Evolutionary conservation across 92 coral and sea anemone genomes (phyloP), one percentile per base, ranked within the genome.

Genomic region (Micromussa lordhowensis): DNA sequence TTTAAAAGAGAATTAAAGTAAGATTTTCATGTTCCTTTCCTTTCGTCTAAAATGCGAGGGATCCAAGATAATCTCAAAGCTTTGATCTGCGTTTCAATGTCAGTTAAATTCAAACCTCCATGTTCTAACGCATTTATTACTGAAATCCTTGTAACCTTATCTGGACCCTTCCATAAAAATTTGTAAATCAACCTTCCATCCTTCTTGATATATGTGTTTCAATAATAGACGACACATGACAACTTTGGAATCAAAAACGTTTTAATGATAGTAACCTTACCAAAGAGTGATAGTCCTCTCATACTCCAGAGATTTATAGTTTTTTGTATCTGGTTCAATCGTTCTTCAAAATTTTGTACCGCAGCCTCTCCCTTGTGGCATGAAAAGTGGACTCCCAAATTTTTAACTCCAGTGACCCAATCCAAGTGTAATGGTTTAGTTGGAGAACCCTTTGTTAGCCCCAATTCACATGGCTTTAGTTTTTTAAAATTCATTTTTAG

Each of bases 181-280:
- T 61, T 86, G 31, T 53, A 70, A 7, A 80, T 53, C 61, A 69
- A 31, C 54, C 78, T n/a, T 87, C 75, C 78, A 71, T 57, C 58
- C 58, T 17, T 3, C 18, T 14, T 13, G 58, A 8, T 13, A 76
- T 75, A 13, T 85, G 68, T 3, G 86, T 80, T 61, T 58, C 57
- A 10, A 88, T 21, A 7, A 88, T 75, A 18, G 91, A 81, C 15
- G 91, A 71, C 6, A 54, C 73, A 81, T 58, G 63, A 24, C 11
- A 88, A 3, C 38, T 89, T 89, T 22, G 88, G 82, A 40, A 64
- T 83, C 53, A 76, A 36, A 68, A 89, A 79, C 11, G 78, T 75
- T 48, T 54, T 81, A 55, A 87, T 80, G 48, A 87, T 38, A 12
- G 85, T 79, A 15, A 87, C n/a, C 58, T 87, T 87, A 28, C 85